Evolutionary conservation across 92 coral and sea anemone species (phyloP).

Genomic region (Phymanthus crucifer): DNA sequence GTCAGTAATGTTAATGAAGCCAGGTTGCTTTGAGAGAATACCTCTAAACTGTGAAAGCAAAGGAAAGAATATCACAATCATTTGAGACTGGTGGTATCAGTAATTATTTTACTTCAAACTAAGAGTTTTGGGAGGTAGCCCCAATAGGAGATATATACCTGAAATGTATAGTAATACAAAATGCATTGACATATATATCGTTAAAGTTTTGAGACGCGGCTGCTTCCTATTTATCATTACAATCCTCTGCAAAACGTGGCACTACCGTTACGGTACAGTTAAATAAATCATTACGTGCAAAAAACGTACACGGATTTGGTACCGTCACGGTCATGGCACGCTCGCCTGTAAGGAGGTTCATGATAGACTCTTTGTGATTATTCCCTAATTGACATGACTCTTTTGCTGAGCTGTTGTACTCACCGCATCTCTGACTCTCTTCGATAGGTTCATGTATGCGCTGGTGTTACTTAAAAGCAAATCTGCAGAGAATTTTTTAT

Average conservation of each 20-base stretch:
- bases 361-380: not conserved
- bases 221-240: no score
- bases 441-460: not conserved
- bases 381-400: not conserved
- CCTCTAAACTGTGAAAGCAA: not conserved
- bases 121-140: not conserved
- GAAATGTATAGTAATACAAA: no score
- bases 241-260: not conserved
- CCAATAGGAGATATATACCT: no score
- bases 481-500: not conserved
- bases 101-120: not conserved
- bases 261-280: not conserved
- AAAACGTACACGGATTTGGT: no score
- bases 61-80: not conserved
- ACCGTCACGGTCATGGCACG: not conserved
- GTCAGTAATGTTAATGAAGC: constrained; percentile 1
- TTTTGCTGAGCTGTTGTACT: not conserved
- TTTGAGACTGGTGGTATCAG: no score
- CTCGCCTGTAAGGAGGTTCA: not conserved
- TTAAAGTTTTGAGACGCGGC: no score
- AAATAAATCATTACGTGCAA: no score
- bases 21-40: not conserved
- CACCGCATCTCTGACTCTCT: constrained; percentile 22
- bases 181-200: no score
- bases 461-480: constrained; percentile 6